phyloP scores from a whole-genome alignment of 1,140 invertebrate genomes.

The Drosophila ercepeae region DNA sequence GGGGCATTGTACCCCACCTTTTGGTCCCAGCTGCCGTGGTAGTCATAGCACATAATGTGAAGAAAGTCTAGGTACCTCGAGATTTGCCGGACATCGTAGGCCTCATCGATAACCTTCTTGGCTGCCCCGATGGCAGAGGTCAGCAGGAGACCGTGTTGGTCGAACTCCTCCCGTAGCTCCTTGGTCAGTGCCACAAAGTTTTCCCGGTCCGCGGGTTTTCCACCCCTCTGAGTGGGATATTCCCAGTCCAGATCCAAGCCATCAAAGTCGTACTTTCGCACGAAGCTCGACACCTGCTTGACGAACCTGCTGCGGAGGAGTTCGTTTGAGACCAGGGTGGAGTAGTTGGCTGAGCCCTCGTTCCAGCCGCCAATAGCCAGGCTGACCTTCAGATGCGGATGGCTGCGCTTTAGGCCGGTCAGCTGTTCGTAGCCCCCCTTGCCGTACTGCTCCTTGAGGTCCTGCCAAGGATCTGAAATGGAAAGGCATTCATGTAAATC shows the following conservation, averaged over 20 bases:
- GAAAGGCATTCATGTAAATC: not conserved
- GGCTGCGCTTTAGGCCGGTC: conserved; percentile 87
- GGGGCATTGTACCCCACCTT: conserved; percentile 90
- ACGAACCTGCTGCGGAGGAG: conserved; percentile 86
- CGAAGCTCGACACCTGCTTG: conserved; percentile 73
- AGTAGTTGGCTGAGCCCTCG: conserved; percentile 92
- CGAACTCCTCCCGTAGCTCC: conserved; percentile 87
- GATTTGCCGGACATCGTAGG: conserved; percentile 90
- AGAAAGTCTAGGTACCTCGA: conserved; percentile 91
- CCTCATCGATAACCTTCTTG: conserved; percentile 88
- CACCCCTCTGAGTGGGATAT: conserved; percentile 91
- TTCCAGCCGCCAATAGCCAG: conserved; percentile 95
- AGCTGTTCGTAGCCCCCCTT: conserved; percentile 89
- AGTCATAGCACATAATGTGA: conserved; percentile 96
- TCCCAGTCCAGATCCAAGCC: conserved; percentile 93
- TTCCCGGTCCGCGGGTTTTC: conserved; percentile 88
- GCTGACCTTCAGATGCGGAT: conserved; percentile 89
- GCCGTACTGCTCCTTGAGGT: conserved; percentile 90
- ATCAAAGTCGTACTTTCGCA: conserved; percentile 88
- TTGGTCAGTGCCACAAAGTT: conserved; percentile 91
- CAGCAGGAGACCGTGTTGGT: conserved; percentile 86
- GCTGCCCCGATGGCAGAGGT: conserved; percentile 91
- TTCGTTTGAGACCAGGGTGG: conserved; percentile 87
- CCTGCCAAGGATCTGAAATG: conserved; percentile 89
- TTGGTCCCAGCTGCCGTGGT: conserved; percentile 93